Percentiles rank a stretch among this genome's conserved stretches.
phyloP scores from a whole-genome alignment of 2,113 vertebrate species.

The Sturnira hondurensis region DNA sequence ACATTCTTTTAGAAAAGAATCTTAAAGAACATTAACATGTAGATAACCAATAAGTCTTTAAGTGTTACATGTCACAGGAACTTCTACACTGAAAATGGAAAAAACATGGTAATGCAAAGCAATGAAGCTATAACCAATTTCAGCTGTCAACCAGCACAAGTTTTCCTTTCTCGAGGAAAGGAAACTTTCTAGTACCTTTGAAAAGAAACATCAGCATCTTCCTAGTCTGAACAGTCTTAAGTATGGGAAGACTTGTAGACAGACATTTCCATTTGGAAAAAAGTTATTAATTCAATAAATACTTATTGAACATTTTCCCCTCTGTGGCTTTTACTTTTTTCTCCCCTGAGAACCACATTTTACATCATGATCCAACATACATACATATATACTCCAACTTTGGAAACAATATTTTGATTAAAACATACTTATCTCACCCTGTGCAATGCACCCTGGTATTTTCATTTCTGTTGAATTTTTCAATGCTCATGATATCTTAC shows the following conservation, averaged over 20 bases:
- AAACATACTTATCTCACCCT: background rate
- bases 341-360: background rate
- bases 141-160: background rate
- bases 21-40: background rate
- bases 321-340: background rate
- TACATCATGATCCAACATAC: background rate
- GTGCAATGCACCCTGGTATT: background rate
- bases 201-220: background rate
- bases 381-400: background rate
- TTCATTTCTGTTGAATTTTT: background rate
- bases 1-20: background rate
- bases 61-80: background rate
- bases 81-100: background rate
- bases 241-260: background rate
- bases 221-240: background rate
- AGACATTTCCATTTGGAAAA: background rate
- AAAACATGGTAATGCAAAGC: background rate
- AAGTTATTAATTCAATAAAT: background rate
- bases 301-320: background rate
- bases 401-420: background rate
- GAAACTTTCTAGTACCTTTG: background rate
- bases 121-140: background rate
- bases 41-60: background rate
- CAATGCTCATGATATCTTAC: background rate
- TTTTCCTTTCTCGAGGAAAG: background rate